phyloP scores from a whole-genome alignment of 2,888 invertebrate genomes.

The Caenorhabditis becei region DNA sequence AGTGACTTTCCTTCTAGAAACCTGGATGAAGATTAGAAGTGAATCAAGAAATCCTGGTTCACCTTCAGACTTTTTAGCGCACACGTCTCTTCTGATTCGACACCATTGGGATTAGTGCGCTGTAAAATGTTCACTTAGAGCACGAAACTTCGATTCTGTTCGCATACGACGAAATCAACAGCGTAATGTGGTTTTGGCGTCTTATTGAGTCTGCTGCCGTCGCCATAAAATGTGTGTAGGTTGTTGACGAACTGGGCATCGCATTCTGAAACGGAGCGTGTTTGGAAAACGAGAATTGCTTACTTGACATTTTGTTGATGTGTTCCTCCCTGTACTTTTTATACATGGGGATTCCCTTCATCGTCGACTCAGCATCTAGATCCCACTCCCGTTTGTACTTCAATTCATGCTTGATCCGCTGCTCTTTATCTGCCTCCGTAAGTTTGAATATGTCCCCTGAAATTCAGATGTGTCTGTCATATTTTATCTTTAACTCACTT shows the following conservation, averaged over 20 bases:
- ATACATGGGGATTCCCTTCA: background rate
- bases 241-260: slow-evolving; percentile 45
- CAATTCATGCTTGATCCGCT: slow-evolving; percentile 4
- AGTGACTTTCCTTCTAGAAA: slow-evolving; percentile 20
- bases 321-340: slow-evolving; percentile 31
- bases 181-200: slow-evolving; percentile 22
- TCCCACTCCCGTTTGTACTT: slow-evolving; percentile 20
- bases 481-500: background rate
- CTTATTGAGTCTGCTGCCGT: slow-evolving; percentile 23
- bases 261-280: slow-evolving; percentile 15
- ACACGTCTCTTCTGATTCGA: background rate
- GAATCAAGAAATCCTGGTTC: background rate
- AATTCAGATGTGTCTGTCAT: background rate
- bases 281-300: background rate
- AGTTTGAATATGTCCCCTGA: slow-evolving; percentile 6
- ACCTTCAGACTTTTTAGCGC: slow-evolving; percentile 7
- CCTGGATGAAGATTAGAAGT: background rate
- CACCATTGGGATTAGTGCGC: background rate
- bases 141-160: background rate
- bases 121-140: background rate
- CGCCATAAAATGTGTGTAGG: slow-evolving; percentile 27
- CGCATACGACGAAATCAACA: slow-evolving; percentile 24
- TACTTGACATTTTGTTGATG: slow-evolving; percentile 4
- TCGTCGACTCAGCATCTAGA: slow-evolving; percentile 3
- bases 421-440: background rate